phyloP scores from a whole-genome alignment of 1,140 invertebrate species.

The Potamilus streckersoni region DNA sequence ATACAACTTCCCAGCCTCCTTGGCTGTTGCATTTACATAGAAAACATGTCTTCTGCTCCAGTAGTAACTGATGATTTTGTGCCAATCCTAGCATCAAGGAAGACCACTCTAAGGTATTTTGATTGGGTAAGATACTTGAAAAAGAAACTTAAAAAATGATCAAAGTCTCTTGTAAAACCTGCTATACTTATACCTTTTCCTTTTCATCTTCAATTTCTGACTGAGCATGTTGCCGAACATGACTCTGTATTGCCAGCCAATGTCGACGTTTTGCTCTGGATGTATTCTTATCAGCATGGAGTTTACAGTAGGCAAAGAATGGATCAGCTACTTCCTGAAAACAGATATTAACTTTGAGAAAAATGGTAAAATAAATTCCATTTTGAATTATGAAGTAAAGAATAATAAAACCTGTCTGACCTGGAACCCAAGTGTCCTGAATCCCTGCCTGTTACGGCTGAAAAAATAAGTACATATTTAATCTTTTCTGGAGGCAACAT shows the following conservation, averaged over 20 bases:
- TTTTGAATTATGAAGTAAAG: conserved; percentile 1
- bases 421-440: background rate
- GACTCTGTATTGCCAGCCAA: conserved; percentile 87
- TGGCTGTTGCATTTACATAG: no score
- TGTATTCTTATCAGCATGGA: conserved; percentile 71
- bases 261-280: conserved; percentile 77
- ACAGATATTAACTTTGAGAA: background rate
- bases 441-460: no score
- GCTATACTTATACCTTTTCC: conserved; percentile 53
- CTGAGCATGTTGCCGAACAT: conserved; percentile 76
- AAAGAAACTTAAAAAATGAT: no score
- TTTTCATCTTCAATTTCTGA: conserved; percentile 68
- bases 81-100: no score
- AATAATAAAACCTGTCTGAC: background rate
- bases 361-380: background rate
- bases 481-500: no score
- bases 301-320: conserved; percentile 95
- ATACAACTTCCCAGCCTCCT: no score
- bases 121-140: no score
- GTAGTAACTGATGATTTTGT: no score
- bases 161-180: no score
- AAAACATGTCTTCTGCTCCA: no score
- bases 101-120: no score
- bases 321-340: conserved; percentile 89
- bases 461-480: no score